phyloP scores from a whole-genome alignment of 2,888 invertebrate genomes.

The Spodoptera littoralis region DNA sequence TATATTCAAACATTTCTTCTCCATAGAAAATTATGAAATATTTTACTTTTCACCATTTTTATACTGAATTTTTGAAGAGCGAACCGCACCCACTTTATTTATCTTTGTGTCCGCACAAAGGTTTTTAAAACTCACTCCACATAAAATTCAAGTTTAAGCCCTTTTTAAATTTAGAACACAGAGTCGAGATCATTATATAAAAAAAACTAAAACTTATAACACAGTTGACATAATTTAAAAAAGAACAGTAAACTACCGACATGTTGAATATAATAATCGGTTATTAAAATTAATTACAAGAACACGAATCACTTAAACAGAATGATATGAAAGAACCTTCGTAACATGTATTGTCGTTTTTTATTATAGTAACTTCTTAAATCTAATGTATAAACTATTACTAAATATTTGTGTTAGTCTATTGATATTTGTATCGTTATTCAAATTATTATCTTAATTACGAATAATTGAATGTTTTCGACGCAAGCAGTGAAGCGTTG shows the following conservation, averaged over 20 bases:
- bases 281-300: conserved; percentile 14
- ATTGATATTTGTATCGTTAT: conserved; percentile 54
- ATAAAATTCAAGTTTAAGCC: no score
- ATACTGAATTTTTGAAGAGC: conserved; percentile 19
- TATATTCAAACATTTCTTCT: no score
- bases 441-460: conserved; percentile 50
- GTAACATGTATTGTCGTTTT: conserved; percentile 85
- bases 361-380: conserved; percentile 78
- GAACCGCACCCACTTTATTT: conserved; percentile 26
- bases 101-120: conserved; percentile 9
- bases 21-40: no score
- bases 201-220: no score
- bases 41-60: conserved; percentile 1
- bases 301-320: conserved; percentile 55
- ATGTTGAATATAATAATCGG: not conserved
- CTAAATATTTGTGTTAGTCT: conserved; percentile 60
- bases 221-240: no score
- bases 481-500: conserved; percentile 45
- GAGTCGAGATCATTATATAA: no score
- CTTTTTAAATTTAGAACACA: no score
- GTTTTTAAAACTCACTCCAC: conserved; percentile 3
- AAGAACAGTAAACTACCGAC: not conserved
- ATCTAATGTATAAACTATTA: conserved; percentile 71
- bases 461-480: conserved; percentile 55
- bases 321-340: conserved; percentile 79